Evolutionary conservation across 2,113 vertebrate species (phyloP).

Genomic region (Corythaeola cristata): DNA sequence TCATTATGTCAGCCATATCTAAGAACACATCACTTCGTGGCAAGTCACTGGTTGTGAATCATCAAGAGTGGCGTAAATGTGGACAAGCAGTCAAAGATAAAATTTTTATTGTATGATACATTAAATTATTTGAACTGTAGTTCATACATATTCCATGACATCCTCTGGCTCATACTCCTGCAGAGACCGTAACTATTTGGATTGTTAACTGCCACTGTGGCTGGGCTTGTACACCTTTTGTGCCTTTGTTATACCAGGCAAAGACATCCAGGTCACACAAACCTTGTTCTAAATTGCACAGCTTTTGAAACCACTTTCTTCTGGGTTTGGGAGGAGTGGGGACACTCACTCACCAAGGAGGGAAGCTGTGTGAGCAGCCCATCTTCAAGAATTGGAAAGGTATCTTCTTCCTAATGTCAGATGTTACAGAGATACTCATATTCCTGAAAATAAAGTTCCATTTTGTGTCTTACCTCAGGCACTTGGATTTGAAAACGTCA

Average conservation of each 20-base stretch:
- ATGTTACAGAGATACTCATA: neutral
- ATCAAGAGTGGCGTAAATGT: neutral
- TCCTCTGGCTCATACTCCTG: neutral
- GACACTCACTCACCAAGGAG: neutral
- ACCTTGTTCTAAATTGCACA: neutral
- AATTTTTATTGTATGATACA: neutral
- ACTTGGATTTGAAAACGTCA: neutral
- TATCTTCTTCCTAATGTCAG: neutral
- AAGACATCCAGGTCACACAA: neutral
- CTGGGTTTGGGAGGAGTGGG: neutral
- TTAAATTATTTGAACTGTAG: neutral
- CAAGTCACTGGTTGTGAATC: neutral
- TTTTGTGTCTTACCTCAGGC: neutral
- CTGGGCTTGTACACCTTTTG: neutral
- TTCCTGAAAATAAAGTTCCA: neutral
- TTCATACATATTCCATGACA: neutral
- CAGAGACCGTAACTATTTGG: neutral
- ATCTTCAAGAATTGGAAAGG: neutral
- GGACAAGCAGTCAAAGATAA: neutral
- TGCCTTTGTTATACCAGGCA: neutral
- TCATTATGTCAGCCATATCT: fast-evolving
- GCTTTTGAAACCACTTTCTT: neutral
- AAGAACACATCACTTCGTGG: neutral
- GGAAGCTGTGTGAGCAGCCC: neutral
- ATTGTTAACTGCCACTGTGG: neutral